phyloP scores from a whole-genome alignment of 2,797 vertebrate genomes.

The Hyperoplus lanceolatus region DNA sequence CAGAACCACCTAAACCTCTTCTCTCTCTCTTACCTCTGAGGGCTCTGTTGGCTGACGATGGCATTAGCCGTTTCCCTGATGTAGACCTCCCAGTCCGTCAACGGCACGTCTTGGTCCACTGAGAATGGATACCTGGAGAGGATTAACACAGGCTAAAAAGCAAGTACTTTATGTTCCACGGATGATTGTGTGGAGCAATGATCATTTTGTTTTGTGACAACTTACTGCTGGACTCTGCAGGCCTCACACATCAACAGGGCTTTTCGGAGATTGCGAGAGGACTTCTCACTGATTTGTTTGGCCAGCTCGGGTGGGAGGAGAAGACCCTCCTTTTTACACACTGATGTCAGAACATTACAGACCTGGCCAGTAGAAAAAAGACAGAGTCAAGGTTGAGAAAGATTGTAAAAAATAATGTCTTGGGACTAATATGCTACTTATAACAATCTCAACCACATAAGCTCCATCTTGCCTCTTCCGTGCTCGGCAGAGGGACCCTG shows the following conservation, averaged over 20 bases:
- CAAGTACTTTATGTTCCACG: not conserved
- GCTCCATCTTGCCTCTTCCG: constrained; percentile 89
- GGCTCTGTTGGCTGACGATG: constrained; percentile 94
- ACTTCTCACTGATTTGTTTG: constrained; percentile 91
- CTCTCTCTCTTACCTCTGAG: constrained; percentile 88
- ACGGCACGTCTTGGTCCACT: constrained; percentile 93
- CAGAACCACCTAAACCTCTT: not conserved
- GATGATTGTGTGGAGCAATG: too few species aligned
- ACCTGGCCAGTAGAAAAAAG: constrained; percentile 83
- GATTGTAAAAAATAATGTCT: not conserved
- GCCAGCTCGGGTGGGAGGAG: constrained; percentile 92
- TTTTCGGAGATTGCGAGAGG: constrained; percentile 95
- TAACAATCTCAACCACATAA: not conserved
- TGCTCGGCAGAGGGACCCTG: constrained; percentile 93
- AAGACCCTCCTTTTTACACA: constrained; percentile 97
- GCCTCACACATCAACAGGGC: constrained; percentile 97
- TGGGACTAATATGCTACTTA: not conserved
- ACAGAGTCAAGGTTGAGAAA: not conserved
- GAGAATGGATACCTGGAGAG: constrained; percentile 92
- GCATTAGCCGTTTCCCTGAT: constrained; percentile 95
- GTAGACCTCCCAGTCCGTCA: constrained; percentile 97
- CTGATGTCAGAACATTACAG: constrained; percentile 89
- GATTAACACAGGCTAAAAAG: not conserved
- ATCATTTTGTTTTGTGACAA: constrained; percentile 16
- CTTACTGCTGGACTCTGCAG: constrained; percentile 98